Evolutionary conservation across 2,113 vertebrate genomes (phyloP), one percentile per base, ranked within the genome.

Genomic region (Morone chrysops): DNA sequence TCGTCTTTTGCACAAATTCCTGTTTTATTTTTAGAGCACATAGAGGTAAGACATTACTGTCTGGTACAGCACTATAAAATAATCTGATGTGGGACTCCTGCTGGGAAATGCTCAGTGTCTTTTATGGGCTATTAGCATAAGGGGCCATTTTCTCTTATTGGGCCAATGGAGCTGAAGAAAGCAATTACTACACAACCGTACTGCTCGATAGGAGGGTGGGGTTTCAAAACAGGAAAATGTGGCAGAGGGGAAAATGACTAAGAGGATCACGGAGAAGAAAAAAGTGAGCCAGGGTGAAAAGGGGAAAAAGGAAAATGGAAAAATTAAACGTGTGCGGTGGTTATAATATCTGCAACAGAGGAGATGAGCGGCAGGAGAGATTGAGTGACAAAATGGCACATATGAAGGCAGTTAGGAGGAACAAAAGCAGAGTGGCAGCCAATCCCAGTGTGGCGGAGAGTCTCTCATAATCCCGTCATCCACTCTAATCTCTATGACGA

Each of bases 111-210:
- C 82, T 92, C 54, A 48, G 76, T 80, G 78, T 89, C 83, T 89
- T 90, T 89, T 87, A 90, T 89, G 85, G 85, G 61, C 88, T 91
- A 83, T 89, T 90, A 91, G 67, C 89, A 89, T 82, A 90, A 81
- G 65, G 83, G 74, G 75, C 88, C 78, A 80, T 93, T 92, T 90
- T 82, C 72, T 83, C 70, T 88, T 69, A 88, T 86, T 93, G 85
- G 88, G 88, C 85, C 85, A 84, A 73, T 88, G 85, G 79, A 92
- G 92, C 90, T 87, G 89, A 91, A 92, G 86, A 90, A 92, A 91
- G 89, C 90, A 92, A 93, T 93, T 91, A 93, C 78, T 54, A 89
- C 84, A 82, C 82, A 66, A 70, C 40, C 86, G 71, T 62, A 53
- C 82, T 61, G 86, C 89, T 91, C 67, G 61, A 84, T 88, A 68